phyloP scores from a whole-genome alignment of 2,888 invertebrate species.

The Meganola albula region DNA sequence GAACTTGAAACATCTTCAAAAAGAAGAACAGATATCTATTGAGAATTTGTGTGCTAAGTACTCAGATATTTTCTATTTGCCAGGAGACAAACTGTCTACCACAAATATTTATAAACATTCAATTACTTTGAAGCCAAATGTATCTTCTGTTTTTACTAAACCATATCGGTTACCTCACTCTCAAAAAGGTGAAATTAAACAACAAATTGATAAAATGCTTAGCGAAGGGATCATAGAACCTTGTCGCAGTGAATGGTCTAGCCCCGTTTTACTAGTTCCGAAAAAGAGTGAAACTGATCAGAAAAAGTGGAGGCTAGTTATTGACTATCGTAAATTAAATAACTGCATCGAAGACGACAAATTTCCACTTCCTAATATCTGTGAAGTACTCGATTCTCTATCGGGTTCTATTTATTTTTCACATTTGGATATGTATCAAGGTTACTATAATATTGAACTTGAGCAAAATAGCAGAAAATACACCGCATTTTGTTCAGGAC shows the following conservation, averaged over 20 bases:
- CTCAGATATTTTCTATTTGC: constrained; percentile 7
- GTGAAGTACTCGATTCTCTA: background rate
- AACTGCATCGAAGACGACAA: background rate
- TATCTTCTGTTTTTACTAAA: constrained; percentile 1
- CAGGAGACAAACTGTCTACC: constrained; percentile 10
- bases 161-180: constrained; percentile 3
- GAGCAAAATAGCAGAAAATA: background rate
- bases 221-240: constrained; percentile 2
- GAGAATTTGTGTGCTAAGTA: background rate
- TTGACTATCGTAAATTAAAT: too few species aligned
- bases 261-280: constrained; percentile 4
- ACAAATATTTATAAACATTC: constrained; percentile 9
- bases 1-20: background rate
- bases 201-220: constrained; percentile 3
- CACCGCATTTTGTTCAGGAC: background rate
- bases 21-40: background rate
- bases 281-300: constrained; percentile 2
- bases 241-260: constrained; percentile 4
- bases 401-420: background rate
- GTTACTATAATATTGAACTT: background rate
- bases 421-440: background rate
- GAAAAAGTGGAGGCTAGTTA: constrained; percentile 5
- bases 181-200: constrained; percentile 3
- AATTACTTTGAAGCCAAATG: constrained; percentile 10
- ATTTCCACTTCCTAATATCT: background rate